Percentiles rank a stretch among this genome's conserved stretches.
These are phyloP conservation scores for Distichodus sexfasciatus DNA, from an alignment of 2,797 vertebrate genomes.

Conservation along the genomic window DNA sequence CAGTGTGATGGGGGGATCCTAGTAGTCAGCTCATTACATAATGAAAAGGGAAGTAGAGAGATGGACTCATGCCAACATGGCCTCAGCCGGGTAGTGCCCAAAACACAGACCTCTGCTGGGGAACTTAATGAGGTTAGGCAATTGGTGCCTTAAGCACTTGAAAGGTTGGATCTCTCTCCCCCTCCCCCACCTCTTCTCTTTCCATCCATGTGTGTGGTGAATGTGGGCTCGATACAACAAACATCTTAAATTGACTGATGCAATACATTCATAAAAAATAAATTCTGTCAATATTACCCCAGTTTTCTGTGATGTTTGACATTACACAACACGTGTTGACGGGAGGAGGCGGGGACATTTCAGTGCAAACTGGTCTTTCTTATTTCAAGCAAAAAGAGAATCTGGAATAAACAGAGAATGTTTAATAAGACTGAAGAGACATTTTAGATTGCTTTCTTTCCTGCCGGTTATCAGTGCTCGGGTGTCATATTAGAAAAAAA, in stretches of 20 bases:
- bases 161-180: conserved; percentile 5
- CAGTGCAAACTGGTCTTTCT: background rate
- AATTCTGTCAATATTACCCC: no score
- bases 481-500: conserved; percentile 51
- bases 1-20: background rate
- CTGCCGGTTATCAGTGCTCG: conserved; percentile 52
- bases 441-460: conserved; percentile 14
- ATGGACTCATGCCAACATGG: conserved; percentile 21
- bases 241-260: background rate
- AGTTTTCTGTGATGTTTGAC: conserved; percentile 20
- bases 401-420: conserved; percentile 7
- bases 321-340: background rate
- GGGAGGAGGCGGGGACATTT: background rate
- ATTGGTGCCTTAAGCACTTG: conserved; percentile 13
- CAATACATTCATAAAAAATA: no score
- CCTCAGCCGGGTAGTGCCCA: conserved; percentile 28
- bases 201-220: background rate
- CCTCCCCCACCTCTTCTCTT: background rate
- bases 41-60: conserved; percentile 10
- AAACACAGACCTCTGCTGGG: conserved; percentile 16
- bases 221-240: no score
- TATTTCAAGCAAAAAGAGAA: background rate
- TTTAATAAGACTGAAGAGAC: conserved; percentile 10
- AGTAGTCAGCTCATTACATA: conserved; percentile 22
- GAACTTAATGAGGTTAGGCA: conserved; percentile 36